Base-by-base conservation (phyloP, 2,888 invertebrate genomes). In the Tipula lateralis region DNA sequence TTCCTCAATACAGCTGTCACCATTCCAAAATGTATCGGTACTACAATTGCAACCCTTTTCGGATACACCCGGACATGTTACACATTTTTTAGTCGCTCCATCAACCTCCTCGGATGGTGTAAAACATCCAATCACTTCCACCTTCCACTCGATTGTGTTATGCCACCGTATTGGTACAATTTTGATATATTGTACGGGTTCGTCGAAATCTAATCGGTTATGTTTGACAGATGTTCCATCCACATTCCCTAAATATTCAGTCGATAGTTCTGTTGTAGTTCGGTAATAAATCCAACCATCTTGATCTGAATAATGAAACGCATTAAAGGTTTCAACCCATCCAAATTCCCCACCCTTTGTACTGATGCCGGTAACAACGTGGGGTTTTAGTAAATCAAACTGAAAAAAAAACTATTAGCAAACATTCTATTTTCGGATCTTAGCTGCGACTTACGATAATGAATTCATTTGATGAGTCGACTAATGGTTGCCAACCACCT, bases 121-220 rank as follows among this genome's bases (percentile, higher is more conserved):
- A 87, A 92, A 96, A 88, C 97, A 97, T 5, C 97, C 97, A 13
- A 94, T 91, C 0, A 96, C 92, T 87, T 97, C 96, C 0, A 94
- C 89, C 85, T 94, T 92, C 89, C 97, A 91, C 86, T 95, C 94
- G 36, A 96, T 94, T 85, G 92, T 92, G 4, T 93, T 90, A 66
- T 94, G 92, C 96, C 96, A 97, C 84, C 93, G 93, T 0, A 91
- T 88, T 0, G 97, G 97, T 84, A 93, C 89, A n/a, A 97, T 88
- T 88, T 94, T 94, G 0, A 97, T 86, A 87, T 93, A 95, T 86
- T 93, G 92, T 0, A 96, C 94, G 86, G 93, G 91, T 80, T 97
- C 91, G 0, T 96, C 94, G n/a, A 92, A 91, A 13, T 91, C 91
- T 88, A 97, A 96, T 87, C 92, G 92, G 86, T 94, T 94, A 0